Base-by-base conservation (phyloP, 2,888 invertebrate genomes). In the Ceriagrion tenellum region DNA sequence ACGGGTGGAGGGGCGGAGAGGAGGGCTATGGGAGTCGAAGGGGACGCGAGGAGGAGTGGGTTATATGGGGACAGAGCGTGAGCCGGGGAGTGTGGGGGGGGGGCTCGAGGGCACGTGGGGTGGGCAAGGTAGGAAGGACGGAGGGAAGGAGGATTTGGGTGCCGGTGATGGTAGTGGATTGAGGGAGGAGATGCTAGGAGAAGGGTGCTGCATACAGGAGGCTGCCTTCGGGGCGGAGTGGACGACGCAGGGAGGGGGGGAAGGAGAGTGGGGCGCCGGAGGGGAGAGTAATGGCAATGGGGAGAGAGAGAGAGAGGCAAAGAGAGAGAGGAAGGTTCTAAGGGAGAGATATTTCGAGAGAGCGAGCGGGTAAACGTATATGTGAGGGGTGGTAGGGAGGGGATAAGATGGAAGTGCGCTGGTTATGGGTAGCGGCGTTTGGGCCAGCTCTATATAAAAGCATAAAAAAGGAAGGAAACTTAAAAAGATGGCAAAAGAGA, bases 351-450 rank as follows among this genome's bases (percentile, higher is more conserved):
- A 89, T 47, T 47, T n/a, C 47, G 55, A 89, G 89, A 89, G 89
- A 55, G 88, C 35, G 89, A 89, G 89, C 12, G 69, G 81, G 81
- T 81, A 81, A 81, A 81, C 81, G 81, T 81, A 81, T 81, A 69
- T 63, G 93, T 69, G 93, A 55, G 89, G 47, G 88, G 35, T 23
- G 88, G 88, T 47, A 20, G n/a, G 89, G 89, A 0, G 55, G 47
- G 55, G 89, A 89, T 47, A 55, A 55, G n/a, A 55, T n/a, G 89
- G 55, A 55, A 47, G n/a, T 69, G 93, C 74, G 47, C 93, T 81
- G 93, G 93, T 93, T 93, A 93, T 93, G 93, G 89, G 93, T 93
- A 93, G 93, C 93, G 93, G 69, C 93, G 93, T 93, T 93, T 93
- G 93, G 93, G 93, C 63, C 93, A 93, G 69, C 93, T 93, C 93